Conservation (phyloP, 2,797 vertebrate species). For the Cercopithecus neglectus region DNA sequence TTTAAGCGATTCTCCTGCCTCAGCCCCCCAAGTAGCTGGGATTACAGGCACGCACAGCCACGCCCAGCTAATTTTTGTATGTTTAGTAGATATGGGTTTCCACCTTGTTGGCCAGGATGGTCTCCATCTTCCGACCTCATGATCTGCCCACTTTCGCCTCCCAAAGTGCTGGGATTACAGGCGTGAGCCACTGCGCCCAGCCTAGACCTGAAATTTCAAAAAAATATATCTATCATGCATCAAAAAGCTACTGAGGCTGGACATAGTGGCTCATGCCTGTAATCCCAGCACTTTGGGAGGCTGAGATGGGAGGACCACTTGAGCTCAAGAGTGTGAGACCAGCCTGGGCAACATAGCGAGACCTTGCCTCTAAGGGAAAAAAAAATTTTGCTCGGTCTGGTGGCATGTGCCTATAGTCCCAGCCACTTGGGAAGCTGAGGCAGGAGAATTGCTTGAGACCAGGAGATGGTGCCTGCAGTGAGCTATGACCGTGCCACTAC, state of each 20-base stretch:
- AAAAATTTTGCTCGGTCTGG: background rate
- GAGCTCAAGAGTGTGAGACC: background rate
- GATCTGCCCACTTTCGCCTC: too few relatives aligned
- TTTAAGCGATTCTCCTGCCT: too few relatives aligned
- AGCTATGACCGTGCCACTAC: background rate
- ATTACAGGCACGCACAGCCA: too few relatives aligned
- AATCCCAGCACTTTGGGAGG: background rate
- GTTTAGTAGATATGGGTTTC: too few relatives aligned
- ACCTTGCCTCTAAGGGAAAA: background rate
- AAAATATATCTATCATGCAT: background rate
- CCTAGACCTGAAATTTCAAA: background rate
- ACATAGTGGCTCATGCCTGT: background rate
- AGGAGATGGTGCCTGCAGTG: background rate
- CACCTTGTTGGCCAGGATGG: too few relatives aligned
- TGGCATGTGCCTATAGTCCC: background rate
- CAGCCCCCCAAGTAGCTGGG: too few relatives aligned
- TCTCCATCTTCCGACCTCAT: too few relatives aligned
- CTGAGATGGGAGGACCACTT: background rate
- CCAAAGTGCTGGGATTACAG: too few relatives aligned
- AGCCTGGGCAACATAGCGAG: background rate
- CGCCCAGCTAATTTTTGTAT: too few relatives aligned
- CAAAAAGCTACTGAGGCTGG: background rate
- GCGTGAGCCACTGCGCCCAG: rapidly evolving
- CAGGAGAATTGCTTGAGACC: background rate
- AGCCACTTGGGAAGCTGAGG: background rate